phyloP scores from a whole-genome alignment of 2,888 invertebrate genomes.

The Apomyelois bistriatella region DNA sequence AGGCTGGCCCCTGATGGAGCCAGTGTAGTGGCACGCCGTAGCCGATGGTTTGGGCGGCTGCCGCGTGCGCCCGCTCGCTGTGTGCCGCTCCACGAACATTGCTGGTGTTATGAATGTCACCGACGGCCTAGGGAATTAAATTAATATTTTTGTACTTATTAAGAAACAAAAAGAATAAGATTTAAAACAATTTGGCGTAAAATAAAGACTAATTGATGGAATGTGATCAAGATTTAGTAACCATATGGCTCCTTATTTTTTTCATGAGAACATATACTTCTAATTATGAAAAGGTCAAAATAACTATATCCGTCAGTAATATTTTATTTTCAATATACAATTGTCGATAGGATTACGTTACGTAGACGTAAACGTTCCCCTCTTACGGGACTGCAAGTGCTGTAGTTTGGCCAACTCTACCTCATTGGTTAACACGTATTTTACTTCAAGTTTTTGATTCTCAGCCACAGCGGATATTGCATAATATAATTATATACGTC shows the following conservation, averaged over 20 bases:
- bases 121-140: conserved; percentile 74
- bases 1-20: conserved; percentile 84
- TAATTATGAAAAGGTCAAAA: too few relatives aligned
- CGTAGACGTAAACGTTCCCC: background rate
- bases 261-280: too few relatives aligned
- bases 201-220: too few relatives aligned
- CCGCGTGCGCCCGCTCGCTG: conserved; percentile 71
- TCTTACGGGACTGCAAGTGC: background rate
- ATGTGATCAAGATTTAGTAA: too few relatives aligned
- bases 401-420: background rate
- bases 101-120: conserved; percentile 84
- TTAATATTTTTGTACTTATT: background rate
- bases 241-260: too few relatives aligned
- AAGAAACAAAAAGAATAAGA: background rate
- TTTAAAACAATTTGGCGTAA: too few relatives aligned
- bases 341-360: background rate
- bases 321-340: too few relatives aligned
- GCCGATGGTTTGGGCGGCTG: conserved; percentile 68
- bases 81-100: conserved; percentile 86
- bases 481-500: conserved; percentile 3
- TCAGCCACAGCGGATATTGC: conserved; percentile 3
- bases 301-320: too few relatives aligned
- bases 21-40: conserved; percentile 88
- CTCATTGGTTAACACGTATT: background rate
- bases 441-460: conserved; percentile 1